These are phyloP conservation scores for Blastobasis adustella DNA, from an alignment of 2,888 invertebrate genomes.

Conservation along the genomic window DNA sequence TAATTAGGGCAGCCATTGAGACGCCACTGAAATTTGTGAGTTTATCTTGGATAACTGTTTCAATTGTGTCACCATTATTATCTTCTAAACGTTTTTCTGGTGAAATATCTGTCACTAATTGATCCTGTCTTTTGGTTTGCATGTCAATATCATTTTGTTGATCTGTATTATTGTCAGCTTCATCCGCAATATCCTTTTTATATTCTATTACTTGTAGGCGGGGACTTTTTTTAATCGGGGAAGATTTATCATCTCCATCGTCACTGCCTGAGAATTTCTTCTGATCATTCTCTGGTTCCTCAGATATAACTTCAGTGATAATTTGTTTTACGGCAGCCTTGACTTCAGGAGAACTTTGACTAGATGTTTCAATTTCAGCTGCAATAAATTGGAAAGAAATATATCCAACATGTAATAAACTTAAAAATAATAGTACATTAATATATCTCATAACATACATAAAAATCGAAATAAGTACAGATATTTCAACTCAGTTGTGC, in stretches of 20 bases:
- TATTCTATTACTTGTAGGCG: constrained; percentile 18
- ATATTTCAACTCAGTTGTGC: no score
- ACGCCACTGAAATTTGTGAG: constrained; percentile 28
- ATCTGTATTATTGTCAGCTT: constrained; percentile 9
- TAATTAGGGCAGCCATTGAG: constrained; percentile 31
- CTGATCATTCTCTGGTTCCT: constrained; percentile 36
- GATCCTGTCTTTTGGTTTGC: no score
- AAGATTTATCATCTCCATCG: constrained; percentile 9
- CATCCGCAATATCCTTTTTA: constrained; percentile 16
- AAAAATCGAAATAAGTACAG: no score
- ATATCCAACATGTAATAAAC: constrained; percentile 4
- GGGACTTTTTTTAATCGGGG: constrained; percentile 23
- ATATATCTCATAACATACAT: neutral
- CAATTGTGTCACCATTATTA: no score
- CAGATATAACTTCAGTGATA: constrained; percentile 34
- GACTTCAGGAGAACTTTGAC: no score
- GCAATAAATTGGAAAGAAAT: constrained; percentile 15
- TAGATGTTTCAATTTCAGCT: constrained; percentile 21
- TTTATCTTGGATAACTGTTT: constrained; percentile 8
- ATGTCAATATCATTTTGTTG: constrained; percentile 10
- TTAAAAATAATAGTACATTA: constrained; percentile 1
- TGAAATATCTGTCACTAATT: no score
- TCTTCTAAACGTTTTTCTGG: no score
- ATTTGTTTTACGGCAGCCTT: constrained; percentile 18
- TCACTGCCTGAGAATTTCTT: constrained; percentile 13